Percentiles rank a stretch among this genome's conserved stretches.
Conservation (phyloP, 2,888 invertebrate genomes). For the Sphinx pinastri region DNA sequence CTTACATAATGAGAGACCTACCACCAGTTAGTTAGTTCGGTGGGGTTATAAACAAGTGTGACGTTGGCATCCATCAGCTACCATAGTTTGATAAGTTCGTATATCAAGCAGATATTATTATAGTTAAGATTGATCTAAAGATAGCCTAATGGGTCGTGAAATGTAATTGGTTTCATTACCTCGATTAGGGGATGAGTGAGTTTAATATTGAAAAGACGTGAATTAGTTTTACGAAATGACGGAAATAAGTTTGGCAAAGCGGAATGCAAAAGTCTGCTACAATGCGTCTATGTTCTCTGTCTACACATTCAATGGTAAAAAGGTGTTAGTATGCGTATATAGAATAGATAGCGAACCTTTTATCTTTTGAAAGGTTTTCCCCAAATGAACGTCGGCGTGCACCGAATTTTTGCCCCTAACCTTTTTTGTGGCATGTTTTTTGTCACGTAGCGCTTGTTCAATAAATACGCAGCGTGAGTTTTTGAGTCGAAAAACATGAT, state of each 20-base stretch:
- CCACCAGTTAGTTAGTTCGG: conserved; percentile 17
- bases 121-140: neutral
- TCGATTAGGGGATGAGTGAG: neutral
- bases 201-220: neutral
- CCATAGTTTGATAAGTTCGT: neutral
- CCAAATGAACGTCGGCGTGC: neutral
- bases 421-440: neutral
- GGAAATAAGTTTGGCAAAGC: neutral
- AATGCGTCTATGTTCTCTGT: no score
- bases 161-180: no score
- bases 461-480: neutral
- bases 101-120: no score
- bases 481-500: neutral
- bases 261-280: no score
- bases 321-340: no score
- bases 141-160: no score
- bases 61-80: neutral
- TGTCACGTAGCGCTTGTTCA: neutral
- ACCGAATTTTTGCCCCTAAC: neutral
- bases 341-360: no score
- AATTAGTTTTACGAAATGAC: no score
- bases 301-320: no score
- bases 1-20: no score
- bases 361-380: neutral
- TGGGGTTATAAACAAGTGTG: conserved; percentile 4